Evolutionary conservation across 2,888 invertebrate genomes (phyloP), one percentile per base, ranked within the genome.

Genomic region (Drosophila basisetae): DNA sequence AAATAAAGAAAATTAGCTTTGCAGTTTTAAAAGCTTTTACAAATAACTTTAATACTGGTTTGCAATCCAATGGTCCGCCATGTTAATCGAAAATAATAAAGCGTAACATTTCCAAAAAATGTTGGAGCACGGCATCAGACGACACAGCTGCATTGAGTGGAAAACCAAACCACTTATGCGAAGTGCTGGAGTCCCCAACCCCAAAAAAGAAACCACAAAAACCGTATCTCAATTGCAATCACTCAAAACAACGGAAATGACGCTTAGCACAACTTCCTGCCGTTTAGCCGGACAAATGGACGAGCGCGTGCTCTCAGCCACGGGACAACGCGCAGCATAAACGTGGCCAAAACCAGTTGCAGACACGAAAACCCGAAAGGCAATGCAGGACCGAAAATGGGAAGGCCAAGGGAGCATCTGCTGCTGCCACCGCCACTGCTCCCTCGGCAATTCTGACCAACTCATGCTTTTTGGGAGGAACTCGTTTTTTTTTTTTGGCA

Each of bases 221-320:
- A 78, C 73, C 88, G 78, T 87, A 91, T 90, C 91, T 91, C 91
- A 84, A 91, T 91, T 91, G 90, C 90, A 90, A 90, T 90, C 90
- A 90, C 91, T 90, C 90, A 90, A 91, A 90, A 83, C 85, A 87
- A 80, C 90, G 90, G 90, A 91, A 91, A 91, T 91, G 91, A 88
- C 88, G 90, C 91, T 91, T 87, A 91, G 91, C 85, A 82, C 84
- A 91, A 87, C 87, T 87, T 87, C 87, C 87, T 83, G 90, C 89
- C 87, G 82, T 84, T 81, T 78, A 72, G 73, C 54, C 69, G 80
- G 83, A 82, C 82, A 77, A 74, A 73, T 78, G 68, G 68, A 73
- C 56, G 61, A 67, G 50, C 83, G 71, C 71, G 71, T 70, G 74
- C 77, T 56, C 30, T 68, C 58, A 64, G 85, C 64, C 61, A 78